Base-by-base conservation (phyloP, 2,888 invertebrate genomes). In the Polyommatus iphigenia region DNA sequence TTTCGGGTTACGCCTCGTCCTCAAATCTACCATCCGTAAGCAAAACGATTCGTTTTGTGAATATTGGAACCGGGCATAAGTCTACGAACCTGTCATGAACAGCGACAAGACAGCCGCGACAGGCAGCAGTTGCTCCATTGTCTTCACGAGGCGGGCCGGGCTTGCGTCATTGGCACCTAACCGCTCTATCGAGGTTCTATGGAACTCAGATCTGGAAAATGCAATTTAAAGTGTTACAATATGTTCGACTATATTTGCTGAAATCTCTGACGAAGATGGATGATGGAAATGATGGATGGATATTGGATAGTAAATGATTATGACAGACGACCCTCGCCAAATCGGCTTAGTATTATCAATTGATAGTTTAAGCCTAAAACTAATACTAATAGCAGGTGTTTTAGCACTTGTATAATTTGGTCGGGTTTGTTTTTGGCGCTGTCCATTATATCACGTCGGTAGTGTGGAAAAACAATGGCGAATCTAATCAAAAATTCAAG, bases 111-210 rank as follows among this genome's bases (percentile, higher is more conserved):
- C 82, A 79, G 85, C 84, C 82, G 86, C 84, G 82, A 88, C 83
- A 57, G 85, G 84, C 82, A 88, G 79, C 79, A 87, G 79, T 84
- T 87, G 87, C 84, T 90, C 88, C 90, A 90, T 88, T 78, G 81
- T 80, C 78, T 80, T 82, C 81, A 78, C 79, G 59, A 80, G 77
- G 79, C 80, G 76, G 81, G 81, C 82, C 78, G 78, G 50, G 77
- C 79, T 82, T 82, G 81, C 83, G 83, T 80, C 82, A 84, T 81
- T 72, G 79, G 71, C 80, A 78, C 78, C 75, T 78, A 79, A 57
- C 77, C 78, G 77, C 72, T 59, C 6, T 29, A 75, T 32, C n/a
- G 73, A 78, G 57, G 72, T 57, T 73, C 59, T 36, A 73, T 20
- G 36, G 13, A 72, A 13, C 20, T 20, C 20, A 29, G 13, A 15